These are phyloP conservation scores for Neofelis nebulosa DNA, from an alignment of 2,113 vertebrate genomes.

Conservation along the genomic window DNA sequence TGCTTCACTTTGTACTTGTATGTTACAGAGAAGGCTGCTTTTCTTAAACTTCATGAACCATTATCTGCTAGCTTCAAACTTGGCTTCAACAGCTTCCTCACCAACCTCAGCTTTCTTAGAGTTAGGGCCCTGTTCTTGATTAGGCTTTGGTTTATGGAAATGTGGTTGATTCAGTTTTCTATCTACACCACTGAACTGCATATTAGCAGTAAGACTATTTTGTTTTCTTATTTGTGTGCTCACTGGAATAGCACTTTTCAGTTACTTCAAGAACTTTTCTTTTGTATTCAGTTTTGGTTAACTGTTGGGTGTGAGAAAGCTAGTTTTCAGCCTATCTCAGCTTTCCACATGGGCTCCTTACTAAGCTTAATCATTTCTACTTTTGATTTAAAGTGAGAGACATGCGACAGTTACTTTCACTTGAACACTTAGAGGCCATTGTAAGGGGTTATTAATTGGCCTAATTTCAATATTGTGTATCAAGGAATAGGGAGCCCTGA, in stretches of 20 bases:
- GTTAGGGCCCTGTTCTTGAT: not conserved
- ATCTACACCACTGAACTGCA: not conserved
- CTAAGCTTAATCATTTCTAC: not conserved
- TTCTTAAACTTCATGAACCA: not conserved
- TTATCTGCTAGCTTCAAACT: not conserved
- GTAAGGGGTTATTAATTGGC: not conserved
- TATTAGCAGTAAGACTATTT: not conserved
- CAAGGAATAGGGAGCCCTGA: not conserved
- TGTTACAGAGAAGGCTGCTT: not conserved
- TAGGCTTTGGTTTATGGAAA: not conserved
- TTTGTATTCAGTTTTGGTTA: not conserved
- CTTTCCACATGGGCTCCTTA: not conserved
- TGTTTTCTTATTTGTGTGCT: not conserved
- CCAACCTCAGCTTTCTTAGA: not conserved
- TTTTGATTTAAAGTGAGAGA: not conserved
- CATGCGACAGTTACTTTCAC: not conserved
- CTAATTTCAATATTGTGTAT: not conserved
- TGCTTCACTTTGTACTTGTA: not conserved
- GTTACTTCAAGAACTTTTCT: not conserved
- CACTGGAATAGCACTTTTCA: not conserved
- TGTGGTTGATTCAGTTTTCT: not conserved
- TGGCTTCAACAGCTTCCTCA: not conserved
- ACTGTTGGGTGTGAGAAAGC: not conserved
- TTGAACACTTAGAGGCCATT: not conserved
- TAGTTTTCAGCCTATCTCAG: not conserved